phyloP scores from a whole-genome alignment of 2,113 vertebrate genomes.

The Indicator maculatus region DNA sequence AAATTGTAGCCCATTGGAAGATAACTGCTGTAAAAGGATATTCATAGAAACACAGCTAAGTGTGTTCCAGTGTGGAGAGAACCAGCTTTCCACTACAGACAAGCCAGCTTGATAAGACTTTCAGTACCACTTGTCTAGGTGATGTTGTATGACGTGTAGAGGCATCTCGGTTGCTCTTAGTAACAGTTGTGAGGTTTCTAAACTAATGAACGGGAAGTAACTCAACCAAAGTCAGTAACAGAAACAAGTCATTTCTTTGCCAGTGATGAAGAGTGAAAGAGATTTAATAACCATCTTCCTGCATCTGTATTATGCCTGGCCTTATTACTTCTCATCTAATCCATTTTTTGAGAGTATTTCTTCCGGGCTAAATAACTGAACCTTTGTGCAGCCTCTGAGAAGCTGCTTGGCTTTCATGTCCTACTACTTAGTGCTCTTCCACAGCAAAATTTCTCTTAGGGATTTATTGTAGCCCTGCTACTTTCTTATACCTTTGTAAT shows the following conservation, averaged over 20 bases:
- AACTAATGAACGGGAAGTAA: not conserved
- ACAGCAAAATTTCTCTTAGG: not conserved
- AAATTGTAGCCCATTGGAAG: not conserved
- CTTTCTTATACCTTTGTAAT: not conserved
- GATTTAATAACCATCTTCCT: not conserved
- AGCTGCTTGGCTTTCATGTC: not conserved
- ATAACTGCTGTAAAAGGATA: rapidly evolving
- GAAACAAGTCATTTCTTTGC: not conserved
- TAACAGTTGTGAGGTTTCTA: not conserved
- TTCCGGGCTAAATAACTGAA: not conserved
- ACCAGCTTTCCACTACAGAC: not conserved
- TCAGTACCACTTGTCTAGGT: not conserved
- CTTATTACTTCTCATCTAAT: not conserved
- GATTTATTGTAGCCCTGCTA: not conserved
- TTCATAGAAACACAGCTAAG: not conserved
- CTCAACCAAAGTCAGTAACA: not conserved
- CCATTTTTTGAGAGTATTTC: not conserved
- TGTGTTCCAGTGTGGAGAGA: not conserved
- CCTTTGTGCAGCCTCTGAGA: not conserved
- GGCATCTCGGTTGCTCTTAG: not conserved
- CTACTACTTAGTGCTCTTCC: not conserved
- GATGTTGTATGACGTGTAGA: rapidly evolving
- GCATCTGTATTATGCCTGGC: not conserved
- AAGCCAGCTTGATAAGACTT: not conserved
- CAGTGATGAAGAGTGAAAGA: not conserved